A percentile compares a stretch with the other conserved stretches of the same genome.
These are phyloP conservation scores for Coenobita brevimanus DNA, from an alignment of 1,140 invertebrate genomes.

Conservation along the genomic window DNA sequence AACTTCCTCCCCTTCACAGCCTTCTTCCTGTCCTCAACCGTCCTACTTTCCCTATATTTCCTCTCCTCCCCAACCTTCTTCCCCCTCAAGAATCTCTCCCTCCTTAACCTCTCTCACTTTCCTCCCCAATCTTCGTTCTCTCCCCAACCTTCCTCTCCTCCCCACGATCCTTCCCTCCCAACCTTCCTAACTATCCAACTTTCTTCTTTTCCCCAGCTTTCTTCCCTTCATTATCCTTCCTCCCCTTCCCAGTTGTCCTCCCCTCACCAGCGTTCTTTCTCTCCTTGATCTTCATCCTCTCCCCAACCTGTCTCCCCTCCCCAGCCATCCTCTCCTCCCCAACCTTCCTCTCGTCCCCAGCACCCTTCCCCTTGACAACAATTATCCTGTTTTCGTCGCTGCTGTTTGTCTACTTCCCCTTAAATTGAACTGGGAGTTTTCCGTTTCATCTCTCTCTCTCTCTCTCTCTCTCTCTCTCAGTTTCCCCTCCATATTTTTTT, in stretches of 20 bases:
- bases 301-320: no score
- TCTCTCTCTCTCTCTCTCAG: neutral
- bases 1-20: neutral
- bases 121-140: neutral
- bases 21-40: neutral
- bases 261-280: no score
- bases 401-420: no score
- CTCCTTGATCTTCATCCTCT: no score
- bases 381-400: no score
- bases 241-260: no score
- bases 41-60: neutral
- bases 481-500: no score
- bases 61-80: neutral
- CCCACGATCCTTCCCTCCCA: neutral
- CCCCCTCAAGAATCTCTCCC: neutral
- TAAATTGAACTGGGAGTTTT: neutral
- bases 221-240: no score
- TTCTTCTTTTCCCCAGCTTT: neutral
- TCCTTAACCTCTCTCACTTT: neutral
- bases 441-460: conserved; percentile 17
- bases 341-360: no score
- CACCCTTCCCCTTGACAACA: no score
- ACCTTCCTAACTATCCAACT: neutral
- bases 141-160: neutral
- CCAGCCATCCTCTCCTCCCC: no score